phyloP scores from a whole-genome alignment of 1,140 invertebrate species.

The Drosophila ogumai region DNA sequence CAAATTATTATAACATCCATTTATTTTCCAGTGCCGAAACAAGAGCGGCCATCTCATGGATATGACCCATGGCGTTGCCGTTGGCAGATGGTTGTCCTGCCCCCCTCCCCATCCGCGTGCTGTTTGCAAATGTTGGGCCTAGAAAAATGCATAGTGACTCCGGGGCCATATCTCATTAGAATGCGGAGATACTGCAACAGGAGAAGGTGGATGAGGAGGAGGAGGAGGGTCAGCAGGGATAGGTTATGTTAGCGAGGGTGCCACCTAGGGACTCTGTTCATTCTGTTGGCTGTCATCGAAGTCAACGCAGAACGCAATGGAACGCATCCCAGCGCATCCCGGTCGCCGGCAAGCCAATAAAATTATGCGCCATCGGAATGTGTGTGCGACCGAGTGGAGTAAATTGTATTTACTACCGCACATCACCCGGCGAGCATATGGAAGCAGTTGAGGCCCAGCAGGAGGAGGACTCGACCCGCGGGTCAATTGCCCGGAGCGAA shows the following conservation, averaged over 20 bases:
- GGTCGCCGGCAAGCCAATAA: constrained; percentile 64
- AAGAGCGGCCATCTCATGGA: constrained; percentile 13
- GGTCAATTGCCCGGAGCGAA: constrained; percentile 36
- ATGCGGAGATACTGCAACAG: constrained; percentile 16
- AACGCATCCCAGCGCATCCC: constrained; percentile 25
- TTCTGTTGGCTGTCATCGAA: constrained; percentile 64
- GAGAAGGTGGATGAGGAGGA: not conserved
- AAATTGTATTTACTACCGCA: constrained; percentile 72
- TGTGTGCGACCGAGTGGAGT: constrained; percentile 70
- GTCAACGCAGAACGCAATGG: constrained; percentile 39
- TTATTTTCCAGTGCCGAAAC: constrained; percentile 8
- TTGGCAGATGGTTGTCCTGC: constrained; percentile 34
- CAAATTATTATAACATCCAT: not conserved
- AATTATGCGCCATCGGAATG: constrained; percentile 78
- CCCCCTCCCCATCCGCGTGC: constrained; percentile 17
- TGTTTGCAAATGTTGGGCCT: constrained; percentile 50
- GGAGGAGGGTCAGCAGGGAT: not conserved
- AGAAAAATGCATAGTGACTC: constrained; percentile 56
- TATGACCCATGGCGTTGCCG: constrained; percentile 31
- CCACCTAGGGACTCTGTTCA: constrained; percentile 62
- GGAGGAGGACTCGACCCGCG: constrained; percentile 10
- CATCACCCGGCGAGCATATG: constrained; percentile 41
- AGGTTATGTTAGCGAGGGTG: constrained; percentile 1
- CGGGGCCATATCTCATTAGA: constrained; percentile 56
- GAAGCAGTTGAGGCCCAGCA: constrained; percentile 30